phyloP scores from a whole-genome alignment of 2,113 vertebrate species.

The Elaphurus davidianus region DNA sequence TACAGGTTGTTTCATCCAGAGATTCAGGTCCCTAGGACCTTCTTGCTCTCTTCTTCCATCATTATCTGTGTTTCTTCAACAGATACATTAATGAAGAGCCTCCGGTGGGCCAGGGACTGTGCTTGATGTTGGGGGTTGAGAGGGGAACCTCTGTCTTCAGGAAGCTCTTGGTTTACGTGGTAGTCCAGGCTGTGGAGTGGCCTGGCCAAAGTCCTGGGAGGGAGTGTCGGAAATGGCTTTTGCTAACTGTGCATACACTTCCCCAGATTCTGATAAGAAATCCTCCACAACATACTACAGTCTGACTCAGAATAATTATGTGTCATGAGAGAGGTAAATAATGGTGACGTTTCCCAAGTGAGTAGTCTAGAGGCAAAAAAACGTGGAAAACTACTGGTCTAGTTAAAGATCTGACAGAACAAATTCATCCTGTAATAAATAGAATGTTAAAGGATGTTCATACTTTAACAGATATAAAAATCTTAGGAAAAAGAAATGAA shows the following conservation, averaged over 20 bases:
- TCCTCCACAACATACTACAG: not conserved
- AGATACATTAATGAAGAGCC: not conserved
- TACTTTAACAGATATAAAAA: not conserved
- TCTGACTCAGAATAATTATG: not conserved
- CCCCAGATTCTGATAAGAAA: not conserved
- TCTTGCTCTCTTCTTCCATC: not conserved
- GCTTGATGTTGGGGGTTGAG: not conserved
- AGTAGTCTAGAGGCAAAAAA: conserved; percentile 14
- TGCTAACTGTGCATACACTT: not conserved
- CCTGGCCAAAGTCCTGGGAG: not conserved
- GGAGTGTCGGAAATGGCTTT: not conserved
- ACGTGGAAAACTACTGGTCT: not conserved
- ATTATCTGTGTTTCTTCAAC: not conserved
- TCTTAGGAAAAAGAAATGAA: not conserved
- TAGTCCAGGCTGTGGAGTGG: not conserved
- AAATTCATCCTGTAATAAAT: not conserved
- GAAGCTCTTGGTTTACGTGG: not conserved
- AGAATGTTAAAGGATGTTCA: not conserved
- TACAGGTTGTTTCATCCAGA: not conserved
- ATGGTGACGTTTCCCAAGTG: not conserved
- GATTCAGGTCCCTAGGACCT: not conserved
- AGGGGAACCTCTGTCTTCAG: not conserved
- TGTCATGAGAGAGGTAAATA: not conserved
- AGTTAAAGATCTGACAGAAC: not conserved
- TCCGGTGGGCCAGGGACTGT: not conserved